Percentiles rank a stretch among this genome's conserved stretches.
These are phyloP conservation scores for Tangara arthus DNA, from an alignment of 2,797 vertebrate species.

Conservation along the genomic window DNA sequence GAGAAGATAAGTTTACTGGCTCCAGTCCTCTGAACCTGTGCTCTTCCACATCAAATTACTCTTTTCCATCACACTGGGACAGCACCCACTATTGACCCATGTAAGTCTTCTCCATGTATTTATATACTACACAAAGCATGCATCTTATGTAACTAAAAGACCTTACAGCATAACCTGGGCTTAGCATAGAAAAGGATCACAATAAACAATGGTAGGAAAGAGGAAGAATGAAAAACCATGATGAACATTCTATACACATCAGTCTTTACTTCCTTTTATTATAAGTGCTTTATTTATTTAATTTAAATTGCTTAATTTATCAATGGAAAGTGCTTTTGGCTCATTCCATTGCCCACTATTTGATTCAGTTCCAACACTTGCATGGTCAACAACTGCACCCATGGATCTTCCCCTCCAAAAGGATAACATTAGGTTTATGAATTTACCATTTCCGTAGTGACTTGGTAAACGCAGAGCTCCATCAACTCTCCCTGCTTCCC, in stretches of 20 bases:
- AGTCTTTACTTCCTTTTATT: conserved; percentile 34
- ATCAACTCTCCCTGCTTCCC: not conserved
- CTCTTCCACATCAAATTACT: not conserved
- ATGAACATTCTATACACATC: not conserved
- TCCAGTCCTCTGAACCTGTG: not conserved
- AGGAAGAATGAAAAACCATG: conserved; percentile 3
- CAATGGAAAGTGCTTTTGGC: not conserved
- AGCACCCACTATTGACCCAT: not conserved
- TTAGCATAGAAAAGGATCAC: not conserved
- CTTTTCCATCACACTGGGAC: not conserved
- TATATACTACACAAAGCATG: not conserved
- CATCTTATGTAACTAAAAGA: not conserved
- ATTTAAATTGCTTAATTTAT: not conserved
- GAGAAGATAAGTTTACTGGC: not conserved
- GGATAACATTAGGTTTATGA: not conserved
- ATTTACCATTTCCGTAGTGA: not conserved
- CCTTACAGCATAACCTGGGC: not conserved
- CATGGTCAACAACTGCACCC: not conserved
- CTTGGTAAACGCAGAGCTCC: not conserved
- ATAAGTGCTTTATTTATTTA: not conserved
- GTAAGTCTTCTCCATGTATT: not conserved
- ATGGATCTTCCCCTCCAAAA: not conserved
- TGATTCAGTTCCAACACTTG: not conserved
- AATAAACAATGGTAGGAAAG: conserved; percentile 57
- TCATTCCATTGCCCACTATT: not conserved